A percentile compares a stretch with the other conserved stretches of the same genome.
Conservation (phyloP, 2,888 invertebrate genomes). For the Athetis lepigone region DNA sequence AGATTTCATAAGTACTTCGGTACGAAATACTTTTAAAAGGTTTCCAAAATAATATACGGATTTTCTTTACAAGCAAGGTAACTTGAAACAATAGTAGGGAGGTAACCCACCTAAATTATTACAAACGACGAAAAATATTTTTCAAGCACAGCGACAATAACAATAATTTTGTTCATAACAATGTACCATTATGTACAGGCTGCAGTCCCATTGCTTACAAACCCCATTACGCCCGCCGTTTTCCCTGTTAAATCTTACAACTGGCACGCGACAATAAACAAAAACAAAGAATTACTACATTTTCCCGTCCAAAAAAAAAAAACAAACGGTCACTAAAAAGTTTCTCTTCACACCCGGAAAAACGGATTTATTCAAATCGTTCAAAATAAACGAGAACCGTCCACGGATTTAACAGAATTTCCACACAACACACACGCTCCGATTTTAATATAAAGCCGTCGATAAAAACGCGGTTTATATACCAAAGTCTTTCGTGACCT, state of each 20-base stretch:
- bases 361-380: conserved; percentile 25
- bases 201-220: conserved; percentile 37
- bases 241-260: conserved; percentile 42
- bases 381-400: conserved; percentile 30
- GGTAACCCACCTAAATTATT: background rate
- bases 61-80: background rate
- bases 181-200: conserved; percentile 45
- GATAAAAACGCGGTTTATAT: conserved; percentile 45
- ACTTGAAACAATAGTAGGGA: conserved; percentile 7
- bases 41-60: background rate
- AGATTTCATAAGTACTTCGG: background rate
- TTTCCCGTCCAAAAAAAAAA: conserved; percentile 16
- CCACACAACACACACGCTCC: conserved; percentile 16
- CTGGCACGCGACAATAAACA: conserved; percentile 26
- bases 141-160: conserved; percentile 22
- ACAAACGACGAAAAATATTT: conserved; percentile 25
- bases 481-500: conserved; percentile 36
- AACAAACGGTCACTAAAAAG: conserved; percentile 14
- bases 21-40: background rate
- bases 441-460: conserved; percentile 40
- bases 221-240: conserved; percentile 36
- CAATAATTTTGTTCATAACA: conserved; percentile 42
- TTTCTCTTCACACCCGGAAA: conserved; percentile 26
- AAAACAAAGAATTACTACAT: conserved; percentile 7
- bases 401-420: conserved; percentile 22